These are phyloP conservation scores for Chelmon rostratus DNA, from an alignment of 2,797 vertebrate genomes.

Conservation along the genomic window DNA sequence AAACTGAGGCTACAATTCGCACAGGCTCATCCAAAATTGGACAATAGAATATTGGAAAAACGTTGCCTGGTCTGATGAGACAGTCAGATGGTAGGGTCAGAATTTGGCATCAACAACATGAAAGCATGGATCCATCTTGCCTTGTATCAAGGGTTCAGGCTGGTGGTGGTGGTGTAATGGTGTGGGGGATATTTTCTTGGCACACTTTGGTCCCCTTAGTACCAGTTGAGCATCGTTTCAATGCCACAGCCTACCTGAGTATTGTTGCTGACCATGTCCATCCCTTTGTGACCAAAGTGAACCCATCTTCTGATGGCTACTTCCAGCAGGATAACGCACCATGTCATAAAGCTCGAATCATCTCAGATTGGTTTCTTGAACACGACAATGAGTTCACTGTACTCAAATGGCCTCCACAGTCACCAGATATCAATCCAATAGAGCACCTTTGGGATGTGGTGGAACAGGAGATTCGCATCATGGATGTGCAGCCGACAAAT, in stretches of 20 bases:
- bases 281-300: slow-evolving; percentile 50
- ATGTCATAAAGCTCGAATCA: slow-evolving; percentile 33
- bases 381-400: slow-evolving; percentile 9
- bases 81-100: no score
- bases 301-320: slow-evolving; percentile 66
- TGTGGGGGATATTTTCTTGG: no score
- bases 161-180: no score
- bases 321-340: slow-evolving; percentile 56
- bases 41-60: no score
- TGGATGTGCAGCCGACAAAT: slow-evolving; percentile 76
- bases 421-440: slow-evolving; percentile 55
- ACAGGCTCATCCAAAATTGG: no score
- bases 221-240: background rate
- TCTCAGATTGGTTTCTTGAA: slow-evolving; percentile 3
- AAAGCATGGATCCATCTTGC: no score
- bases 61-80: no score
- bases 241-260: background rate
- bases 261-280: slow-evolving; percentile 11
- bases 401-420: slow-evolving; percentile 37
- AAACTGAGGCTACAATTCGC: no score
- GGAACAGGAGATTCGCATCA: slow-evolving; percentile 64
- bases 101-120: no score
- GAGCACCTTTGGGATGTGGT: slow-evolving; percentile 56
- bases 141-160: no score
- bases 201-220: no score